Percentiles rank a stretch among this genome's conserved stretches.
phyloP scores from a whole-genome alignment of 2,797 vertebrate species.

The Falco novaeseelandiae region DNA sequence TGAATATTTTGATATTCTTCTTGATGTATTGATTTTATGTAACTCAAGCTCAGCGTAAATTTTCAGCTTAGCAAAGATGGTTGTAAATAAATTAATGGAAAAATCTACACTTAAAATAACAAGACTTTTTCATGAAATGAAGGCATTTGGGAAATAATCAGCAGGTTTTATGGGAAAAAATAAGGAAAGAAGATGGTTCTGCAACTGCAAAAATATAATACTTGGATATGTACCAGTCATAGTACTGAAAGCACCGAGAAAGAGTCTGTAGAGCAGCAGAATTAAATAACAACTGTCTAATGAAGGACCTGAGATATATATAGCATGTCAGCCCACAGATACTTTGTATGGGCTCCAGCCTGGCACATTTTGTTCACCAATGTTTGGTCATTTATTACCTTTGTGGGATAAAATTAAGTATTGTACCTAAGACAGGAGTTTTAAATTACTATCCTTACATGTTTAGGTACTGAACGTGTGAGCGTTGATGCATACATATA shows the following conservation, averaged over 20 bases:
- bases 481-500: background rate
- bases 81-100: background rate
- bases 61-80: background rate
- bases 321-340: background rate
- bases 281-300: background rate
- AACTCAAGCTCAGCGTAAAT: background rate
- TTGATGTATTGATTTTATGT: background rate
- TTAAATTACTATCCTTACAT: background rate
- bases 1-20: background rate
- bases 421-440: background rate
- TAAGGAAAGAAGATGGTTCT: background rate
- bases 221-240: background rate
- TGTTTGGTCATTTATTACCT: background rate
- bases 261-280: background rate
- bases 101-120: background rate
- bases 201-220: background rate
- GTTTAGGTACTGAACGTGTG: background rate
- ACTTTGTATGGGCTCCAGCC: background rate
- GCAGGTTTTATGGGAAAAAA: background rate
- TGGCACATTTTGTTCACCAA: background rate
- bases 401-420: background rate
- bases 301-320: background rate
- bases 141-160: background rate
- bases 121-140: background rate
- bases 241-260: background rate